Conservation (phyloP, 2,113 vertebrate genomes). For the Oryzias melastigma region DNA sequence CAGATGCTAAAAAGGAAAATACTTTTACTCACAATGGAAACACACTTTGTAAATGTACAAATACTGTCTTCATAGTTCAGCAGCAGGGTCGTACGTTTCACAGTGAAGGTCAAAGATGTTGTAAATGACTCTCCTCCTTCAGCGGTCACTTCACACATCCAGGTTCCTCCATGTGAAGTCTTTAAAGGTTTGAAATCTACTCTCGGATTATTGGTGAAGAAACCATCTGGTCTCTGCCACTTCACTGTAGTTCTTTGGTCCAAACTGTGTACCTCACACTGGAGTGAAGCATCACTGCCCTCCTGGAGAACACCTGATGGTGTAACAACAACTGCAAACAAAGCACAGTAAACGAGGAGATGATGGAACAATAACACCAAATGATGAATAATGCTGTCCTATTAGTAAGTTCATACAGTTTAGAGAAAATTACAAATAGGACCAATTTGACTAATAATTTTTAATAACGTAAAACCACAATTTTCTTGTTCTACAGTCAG, state of each 20-base stretch:
- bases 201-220: rapidly evolving
- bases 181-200: constrained; percentile 7
- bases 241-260: rapidly evolving
- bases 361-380: constrained; percentile 8
- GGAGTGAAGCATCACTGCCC: constrained; percentile 6
- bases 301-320: constrained; percentile 5
- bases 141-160: constrained; percentile 32
- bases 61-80: not conserved
- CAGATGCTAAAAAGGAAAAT: constrained; percentile 1
- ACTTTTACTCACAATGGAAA: not conserved
- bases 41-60: not conserved
- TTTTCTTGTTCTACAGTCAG: too few relatives aligned
- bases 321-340: constrained; percentile 25
- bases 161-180: constrained; percentile 30
- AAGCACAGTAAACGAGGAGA: not conserved
- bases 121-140: rapidly evolving
- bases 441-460: too few relatives aligned
- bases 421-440: too few relatives aligned
- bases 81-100: constrained; percentile 45
- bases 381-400: not conserved
- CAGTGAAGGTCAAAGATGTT: not conserved
- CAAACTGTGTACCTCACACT: constrained; percentile 25
- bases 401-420: too few relatives aligned
- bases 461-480: too few relatives aligned
- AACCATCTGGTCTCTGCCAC: constrained; percentile 34